Evolutionary conservation across 2,797 vertebrate genomes (phyloP).

Genomic region (Girardinus metallicus): DNA sequence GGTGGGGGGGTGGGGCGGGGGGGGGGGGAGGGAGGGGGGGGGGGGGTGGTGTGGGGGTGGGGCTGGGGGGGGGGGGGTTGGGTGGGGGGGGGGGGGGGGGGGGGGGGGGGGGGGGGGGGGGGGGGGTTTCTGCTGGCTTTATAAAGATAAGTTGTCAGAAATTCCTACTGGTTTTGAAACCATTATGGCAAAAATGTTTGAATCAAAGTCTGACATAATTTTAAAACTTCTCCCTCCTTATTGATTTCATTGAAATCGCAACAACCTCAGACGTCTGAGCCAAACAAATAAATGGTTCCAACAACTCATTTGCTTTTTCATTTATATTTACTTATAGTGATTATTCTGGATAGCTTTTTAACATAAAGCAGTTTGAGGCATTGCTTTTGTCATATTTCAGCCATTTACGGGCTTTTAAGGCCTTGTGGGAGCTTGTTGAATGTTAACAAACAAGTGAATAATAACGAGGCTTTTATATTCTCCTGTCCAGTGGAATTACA

Average conservation of each 20-base stretch:
- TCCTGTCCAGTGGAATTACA: neutral
- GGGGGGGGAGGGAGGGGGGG: no score
- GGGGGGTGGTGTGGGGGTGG: no score
- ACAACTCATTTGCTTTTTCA: neutral
- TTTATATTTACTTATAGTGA: neutral
- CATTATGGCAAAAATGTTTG: neutral
- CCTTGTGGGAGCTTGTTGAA: neutral
- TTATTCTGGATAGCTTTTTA: neutral
- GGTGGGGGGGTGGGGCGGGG: no score
- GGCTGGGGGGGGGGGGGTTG: no score
- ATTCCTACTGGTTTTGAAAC: conserved; percentile 7
- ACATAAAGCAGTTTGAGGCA: neutral
- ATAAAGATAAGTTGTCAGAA: neutral
- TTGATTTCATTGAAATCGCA: neutral
- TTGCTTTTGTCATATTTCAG: neutral
- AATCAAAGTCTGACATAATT: neutral
- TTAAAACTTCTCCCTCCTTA: neutral
- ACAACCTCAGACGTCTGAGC: neutral
- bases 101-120: no score
- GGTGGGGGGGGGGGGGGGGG: no score
- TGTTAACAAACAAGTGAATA: neutral
- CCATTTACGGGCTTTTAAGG: neutral
- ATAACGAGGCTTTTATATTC: conserved; percentile 1
- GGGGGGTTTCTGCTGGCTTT: conserved; percentile 9
- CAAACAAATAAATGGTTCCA: neutral